Percentiles rank a stretch among this genome's conserved stretches.
Conservation (phyloP, 2,113 vertebrate species). For the Scopus umbretta region DNA sequence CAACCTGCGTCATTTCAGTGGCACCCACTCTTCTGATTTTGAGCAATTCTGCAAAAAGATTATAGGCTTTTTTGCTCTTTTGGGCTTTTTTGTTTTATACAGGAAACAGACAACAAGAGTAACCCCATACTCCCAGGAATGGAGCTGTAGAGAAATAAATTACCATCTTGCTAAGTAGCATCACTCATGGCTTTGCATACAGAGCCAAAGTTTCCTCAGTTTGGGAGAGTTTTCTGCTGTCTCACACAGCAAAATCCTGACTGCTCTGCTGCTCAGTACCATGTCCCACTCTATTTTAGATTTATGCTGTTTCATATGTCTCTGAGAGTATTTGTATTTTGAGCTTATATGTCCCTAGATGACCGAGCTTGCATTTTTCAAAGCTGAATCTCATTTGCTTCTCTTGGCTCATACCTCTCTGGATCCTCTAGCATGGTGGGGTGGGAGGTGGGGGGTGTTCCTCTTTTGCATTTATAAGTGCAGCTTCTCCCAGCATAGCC, state of each 20-base stretch:
- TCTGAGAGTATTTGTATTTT: neutral
- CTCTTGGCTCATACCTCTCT: neutral
- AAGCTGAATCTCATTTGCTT: constrained; percentile 1
- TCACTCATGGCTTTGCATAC: neutral
- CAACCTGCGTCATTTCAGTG: neutral
- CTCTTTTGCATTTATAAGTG: neutral
- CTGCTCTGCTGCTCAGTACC: neutral
- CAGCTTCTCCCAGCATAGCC: neutral
- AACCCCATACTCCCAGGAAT: neutral
- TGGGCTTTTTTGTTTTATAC: neutral
- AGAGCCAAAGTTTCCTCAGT: neutral
- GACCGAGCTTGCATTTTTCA: constrained; percentile 15
- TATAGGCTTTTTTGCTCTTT: neutral
- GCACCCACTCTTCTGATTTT: neutral
- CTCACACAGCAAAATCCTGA: neutral
- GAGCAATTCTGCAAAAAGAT: neutral
- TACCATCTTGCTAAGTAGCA: neutral
- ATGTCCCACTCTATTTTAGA: constrained; percentile 17
- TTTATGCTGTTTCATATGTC: neutral
- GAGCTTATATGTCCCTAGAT: constrained; percentile 1
- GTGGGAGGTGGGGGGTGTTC: neutral
- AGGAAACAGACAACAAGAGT: neutral
- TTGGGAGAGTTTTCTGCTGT: neutral
- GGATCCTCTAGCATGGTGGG: neutral
- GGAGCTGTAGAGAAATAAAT: neutral